Evolutionary conservation across 2,888 invertebrate species (phyloP).

Genomic region (Eustalomyia histrio): DNA sequence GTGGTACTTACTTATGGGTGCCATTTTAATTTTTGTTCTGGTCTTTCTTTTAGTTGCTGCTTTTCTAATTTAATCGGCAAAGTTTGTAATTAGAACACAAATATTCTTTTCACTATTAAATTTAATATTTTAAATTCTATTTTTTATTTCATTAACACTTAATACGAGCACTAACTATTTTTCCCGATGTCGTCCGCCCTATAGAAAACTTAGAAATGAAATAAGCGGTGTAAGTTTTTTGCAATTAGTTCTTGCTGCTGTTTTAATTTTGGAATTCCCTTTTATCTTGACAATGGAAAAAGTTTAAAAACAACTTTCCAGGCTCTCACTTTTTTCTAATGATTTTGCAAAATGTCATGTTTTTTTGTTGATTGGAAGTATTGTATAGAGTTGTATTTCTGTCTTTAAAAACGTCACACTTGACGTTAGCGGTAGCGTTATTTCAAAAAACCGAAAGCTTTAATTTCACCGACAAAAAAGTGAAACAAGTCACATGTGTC

Average conservation of each 20-base stretch:
- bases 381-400: too few species aligned
- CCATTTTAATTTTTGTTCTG: slow-evolving; percentile 60
- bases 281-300: slow-evolving; percentile 15
- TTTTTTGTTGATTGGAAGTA: too few species aligned
- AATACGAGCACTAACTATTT: neutral
- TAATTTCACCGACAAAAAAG: too few species aligned
- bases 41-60: slow-evolving; percentile 15
- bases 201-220: slow-evolving; percentile 63
- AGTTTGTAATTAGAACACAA: slow-evolving; percentile 32
- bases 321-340: slow-evolving; percentile 1
- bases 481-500: too few species aligned
- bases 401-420: too few species aligned
- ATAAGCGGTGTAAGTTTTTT: slow-evolving; percentile 70
- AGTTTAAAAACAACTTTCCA: slow-evolving; percentile 21
- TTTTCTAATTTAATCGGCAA: slow-evolving; percentile 16
- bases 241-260: slow-evolving; percentile 68
- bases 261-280: slow-evolving; percentile 39
- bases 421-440: too few species aligned
- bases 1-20: slow-evolving; percentile 59
- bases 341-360: slow-evolving; percentile 27
- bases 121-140: neutral
- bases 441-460: too few species aligned
- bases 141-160: neutral
- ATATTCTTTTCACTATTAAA: slow-evolving; percentile 11
- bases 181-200: neutral